Conservation (phyloP, 1,140 invertebrate genomes). For the Drosophila athabasca region DNA sequence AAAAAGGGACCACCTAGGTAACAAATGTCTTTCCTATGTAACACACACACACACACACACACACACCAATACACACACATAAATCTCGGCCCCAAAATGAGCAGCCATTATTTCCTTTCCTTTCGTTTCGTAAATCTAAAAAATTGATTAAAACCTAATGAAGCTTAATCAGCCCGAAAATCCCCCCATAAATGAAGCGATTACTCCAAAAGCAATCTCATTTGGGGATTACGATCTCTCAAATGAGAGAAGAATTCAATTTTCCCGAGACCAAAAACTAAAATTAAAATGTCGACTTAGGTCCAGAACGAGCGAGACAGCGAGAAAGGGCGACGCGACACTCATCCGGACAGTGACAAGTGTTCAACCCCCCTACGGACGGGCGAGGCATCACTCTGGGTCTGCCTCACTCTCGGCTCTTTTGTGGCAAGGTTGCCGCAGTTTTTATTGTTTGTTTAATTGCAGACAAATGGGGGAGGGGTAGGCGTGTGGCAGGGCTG, state of each 20-base stretch:
- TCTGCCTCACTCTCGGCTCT: no score
- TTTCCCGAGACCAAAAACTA: conserved; percentile 52
- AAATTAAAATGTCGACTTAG: conserved; percentile 83
- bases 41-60: conserved; percentile 34
- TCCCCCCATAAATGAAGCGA: conserved; percentile 72
- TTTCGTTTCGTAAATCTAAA: conserved; percentile 34
- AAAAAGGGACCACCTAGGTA: conserved; percentile 57
- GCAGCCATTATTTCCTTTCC: conserved; percentile 33
- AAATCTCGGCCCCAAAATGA: conserved; percentile 54
- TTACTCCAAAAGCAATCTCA: conserved; percentile 55
- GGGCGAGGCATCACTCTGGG: not conserved
- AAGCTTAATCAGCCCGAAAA: conserved; percentile 72
- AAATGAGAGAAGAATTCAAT: conserved; percentile 56
- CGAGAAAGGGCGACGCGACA: conserved; percentile 50
- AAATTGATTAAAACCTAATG: conserved; percentile 75
- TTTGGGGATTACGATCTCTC: conserved; percentile 63
- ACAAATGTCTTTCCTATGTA: conserved; percentile 41
- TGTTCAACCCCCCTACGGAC: conserved; percentile 32
- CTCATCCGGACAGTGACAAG: conserved; percentile 79
- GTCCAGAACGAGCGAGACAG: conserved; percentile 8
- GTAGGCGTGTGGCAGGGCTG: conserved; percentile 10
- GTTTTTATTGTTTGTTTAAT: conserved; percentile 77
- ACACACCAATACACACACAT: conserved; percentile 41
- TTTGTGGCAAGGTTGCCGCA: conserved; percentile 24
- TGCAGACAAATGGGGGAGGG: conserved; percentile 54